Percentiles rank a stretch among this genome's conserved stretches.
Conservation (phyloP, 2,797 vertebrate genomes). For the Melanotaenia pygmaea region DNA sequence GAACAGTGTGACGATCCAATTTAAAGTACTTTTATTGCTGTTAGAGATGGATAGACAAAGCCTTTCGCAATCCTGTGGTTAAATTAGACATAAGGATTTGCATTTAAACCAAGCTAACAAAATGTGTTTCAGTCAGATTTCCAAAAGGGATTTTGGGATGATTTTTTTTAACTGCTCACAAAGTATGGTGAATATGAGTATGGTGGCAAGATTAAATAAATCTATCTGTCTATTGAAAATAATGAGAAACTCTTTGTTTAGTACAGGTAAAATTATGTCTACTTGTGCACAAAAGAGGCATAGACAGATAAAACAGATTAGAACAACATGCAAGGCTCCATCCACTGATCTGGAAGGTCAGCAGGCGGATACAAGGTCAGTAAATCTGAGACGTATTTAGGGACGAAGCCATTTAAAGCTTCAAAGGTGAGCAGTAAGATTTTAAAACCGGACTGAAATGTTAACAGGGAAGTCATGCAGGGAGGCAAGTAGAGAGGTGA, state of each 20-base stretch:
- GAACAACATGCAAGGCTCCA: neutral
- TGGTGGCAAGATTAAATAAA: neutral
- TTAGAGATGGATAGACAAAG: neutral
- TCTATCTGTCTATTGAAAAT: neutral
- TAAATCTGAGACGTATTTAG: neutral
- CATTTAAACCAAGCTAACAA: neutral
- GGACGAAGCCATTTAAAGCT: neutral
- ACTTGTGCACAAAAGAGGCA: neutral
- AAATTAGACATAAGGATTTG: neutral
- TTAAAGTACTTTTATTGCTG: neutral
- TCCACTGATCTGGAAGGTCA: neutral
- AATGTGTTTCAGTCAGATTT: neutral
- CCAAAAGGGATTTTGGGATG: neutral
- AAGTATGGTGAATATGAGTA: neutral
- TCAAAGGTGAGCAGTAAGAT: neutral
- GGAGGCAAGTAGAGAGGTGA: neutral
- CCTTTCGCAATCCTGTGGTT: neutral
- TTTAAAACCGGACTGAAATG: neutral
- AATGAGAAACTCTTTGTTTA: neutral
- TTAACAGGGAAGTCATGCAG: neutral
- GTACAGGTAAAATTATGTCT: neutral
- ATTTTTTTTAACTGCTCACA: neutral
- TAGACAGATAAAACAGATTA: neutral
- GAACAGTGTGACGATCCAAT: neutral
- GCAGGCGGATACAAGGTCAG: neutral